Evolutionary conservation across 2,113 vertebrate species (phyloP), one percentile per base, ranked within the genome.

Genomic region (Verasper variegatus): DNA sequence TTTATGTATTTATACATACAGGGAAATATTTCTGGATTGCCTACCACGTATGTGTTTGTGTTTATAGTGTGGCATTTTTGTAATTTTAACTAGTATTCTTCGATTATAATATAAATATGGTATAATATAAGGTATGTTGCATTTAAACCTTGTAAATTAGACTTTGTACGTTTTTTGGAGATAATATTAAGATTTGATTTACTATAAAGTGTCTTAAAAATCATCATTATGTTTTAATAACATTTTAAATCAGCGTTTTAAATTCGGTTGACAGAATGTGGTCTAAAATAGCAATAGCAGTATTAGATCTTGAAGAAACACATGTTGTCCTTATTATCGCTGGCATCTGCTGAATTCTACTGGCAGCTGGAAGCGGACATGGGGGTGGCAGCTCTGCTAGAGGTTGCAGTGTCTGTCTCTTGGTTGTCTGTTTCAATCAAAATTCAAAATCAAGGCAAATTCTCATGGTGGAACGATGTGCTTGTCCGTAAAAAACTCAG

Each of bases 301-400:
- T 57, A 80, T 75, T 71, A 24, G 40, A 77, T 81, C 26, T 71
- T 52, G 51, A 61, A 40, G 71, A 90, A 84, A 72, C 80, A 74
- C 85, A 75, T 83, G 80, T 82, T 80, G 85, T 70, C 80, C 83
- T 85, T 90, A 86, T 89, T 92, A 88, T 79, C 63, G 71, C 78
- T 89, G 88, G 80, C 84, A 79, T 89, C 75, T 85, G 74, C 76
- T 78, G 85, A 78, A 86, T 77, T 70, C 49, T 75, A 67, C 84
- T 89, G 88, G 84, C 86, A 88, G 78, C 78, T 85, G 84, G 75
- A 92, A 78, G 76, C 86, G 88, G 82, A 85, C 85, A 84, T 62
- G 78, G 45, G 40, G 73, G 74, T 78, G 81, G 80, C 79, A 82
- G 74, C 79, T 8, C 84, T 80, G 78, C 76, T 85, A 71, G 74